A percentile compares a stretch with the other conserved stretches of the same genome.
Evolutionary conservation across 2,797 vertebrate species (phyloP).

Genomic region (Falco columbarius): DNA sequence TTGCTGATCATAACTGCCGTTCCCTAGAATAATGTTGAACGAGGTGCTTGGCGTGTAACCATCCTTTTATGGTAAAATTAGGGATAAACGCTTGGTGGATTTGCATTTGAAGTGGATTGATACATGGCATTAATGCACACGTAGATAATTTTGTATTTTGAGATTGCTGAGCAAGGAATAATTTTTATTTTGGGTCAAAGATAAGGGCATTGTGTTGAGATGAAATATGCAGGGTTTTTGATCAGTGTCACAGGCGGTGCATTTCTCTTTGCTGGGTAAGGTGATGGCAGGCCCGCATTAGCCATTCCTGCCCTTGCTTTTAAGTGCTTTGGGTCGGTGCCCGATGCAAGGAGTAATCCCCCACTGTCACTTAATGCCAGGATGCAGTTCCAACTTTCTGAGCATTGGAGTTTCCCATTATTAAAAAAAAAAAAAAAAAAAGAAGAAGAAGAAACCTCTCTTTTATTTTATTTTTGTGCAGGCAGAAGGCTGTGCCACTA

Average conservation of each 20-base stretch:
- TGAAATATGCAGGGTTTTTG: constrained; percentile 49
- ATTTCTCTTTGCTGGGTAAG: constrained; percentile 24
- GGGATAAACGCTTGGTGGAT: background rate
- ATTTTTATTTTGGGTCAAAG: constrained; percentile 66
- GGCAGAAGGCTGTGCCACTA: background rate
- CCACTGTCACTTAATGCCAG: background rate
- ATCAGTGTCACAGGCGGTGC: background rate
- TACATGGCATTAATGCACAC: constrained; percentile 50
- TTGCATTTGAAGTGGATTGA: constrained; percentile 62
- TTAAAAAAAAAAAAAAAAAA: background rate
- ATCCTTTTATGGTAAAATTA: constrained; percentile 61
- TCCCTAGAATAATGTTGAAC: background rate
- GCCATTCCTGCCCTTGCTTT: constrained; percentile 42
- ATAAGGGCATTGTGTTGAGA: constrained; percentile 30
- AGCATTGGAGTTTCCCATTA: constrained; percentile 5
- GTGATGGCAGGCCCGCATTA: background rate
- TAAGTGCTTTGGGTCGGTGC: constrained; percentile 43
- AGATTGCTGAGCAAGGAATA: constrained; percentile 66
- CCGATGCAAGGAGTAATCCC: background rate
- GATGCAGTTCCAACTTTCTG: background rate
- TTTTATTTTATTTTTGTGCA: background rate
- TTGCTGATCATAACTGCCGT: background rate
- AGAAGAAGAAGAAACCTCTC: background rate
- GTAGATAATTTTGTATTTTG: constrained; percentile 44
- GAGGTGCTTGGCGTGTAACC: constrained; percentile 25